Evolutionary conservation across 2,888 invertebrate species (phyloP).

Genomic region (Ormia ochracea): DNA sequence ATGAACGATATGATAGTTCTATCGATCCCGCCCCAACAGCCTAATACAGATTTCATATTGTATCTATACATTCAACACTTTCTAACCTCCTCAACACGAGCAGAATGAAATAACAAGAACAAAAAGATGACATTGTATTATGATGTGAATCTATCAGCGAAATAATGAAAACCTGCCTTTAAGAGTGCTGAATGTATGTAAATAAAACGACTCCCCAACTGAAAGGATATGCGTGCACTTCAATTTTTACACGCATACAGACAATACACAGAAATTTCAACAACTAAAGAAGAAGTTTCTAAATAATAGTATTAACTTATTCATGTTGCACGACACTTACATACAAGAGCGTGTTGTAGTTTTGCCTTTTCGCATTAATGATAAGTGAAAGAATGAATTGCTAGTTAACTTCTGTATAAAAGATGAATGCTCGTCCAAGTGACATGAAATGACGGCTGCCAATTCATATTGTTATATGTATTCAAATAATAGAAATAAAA

Average conservation of each 20-base stretch:
- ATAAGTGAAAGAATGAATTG: not conserved
- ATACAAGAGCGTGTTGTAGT: conserved; percentile 1
- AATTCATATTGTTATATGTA: no score
- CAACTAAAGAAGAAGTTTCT: conserved; percentile 34
- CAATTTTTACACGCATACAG: not conserved
- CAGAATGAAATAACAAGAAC: conserved; percentile 22
- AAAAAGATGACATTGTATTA: not conserved
- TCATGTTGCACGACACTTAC: conserved; percentile 18
- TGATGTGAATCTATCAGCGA: conserved; percentile 4
- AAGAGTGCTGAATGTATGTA: conserved; percentile 21
- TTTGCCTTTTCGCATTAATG: not conserved
- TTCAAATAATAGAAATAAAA: no score
- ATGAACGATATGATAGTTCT: no score
- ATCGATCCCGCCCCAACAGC: not conserved
- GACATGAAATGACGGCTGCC: no score
- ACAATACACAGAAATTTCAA: not conserved
- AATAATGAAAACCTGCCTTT: conserved; percentile 2
- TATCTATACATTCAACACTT: not conserved
- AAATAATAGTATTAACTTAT: conserved; percentile 30
- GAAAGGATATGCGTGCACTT: conserved; percentile 28
- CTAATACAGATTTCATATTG: not conserved
- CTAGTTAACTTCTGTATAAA: not conserved
- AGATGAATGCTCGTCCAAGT: conserved; percentile 23
- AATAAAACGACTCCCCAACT: conserved; percentile 6
- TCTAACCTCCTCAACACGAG: conserved; percentile 34